phyloP scores from a whole-genome alignment of 1,140 invertebrate genomes.

The Microplitis demolitor region DNA sequence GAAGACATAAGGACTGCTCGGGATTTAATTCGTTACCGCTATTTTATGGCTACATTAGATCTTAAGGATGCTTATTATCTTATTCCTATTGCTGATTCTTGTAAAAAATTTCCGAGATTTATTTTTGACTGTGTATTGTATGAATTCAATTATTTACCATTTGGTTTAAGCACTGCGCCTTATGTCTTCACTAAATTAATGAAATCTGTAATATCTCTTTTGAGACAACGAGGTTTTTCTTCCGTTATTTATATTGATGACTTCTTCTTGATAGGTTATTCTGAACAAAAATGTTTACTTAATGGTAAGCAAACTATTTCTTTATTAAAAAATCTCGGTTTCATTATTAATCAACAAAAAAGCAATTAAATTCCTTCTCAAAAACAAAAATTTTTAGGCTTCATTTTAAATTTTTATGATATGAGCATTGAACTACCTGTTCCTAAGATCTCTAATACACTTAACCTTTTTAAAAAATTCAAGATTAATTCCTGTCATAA shows the following conservation, averaged over 20 bases:
- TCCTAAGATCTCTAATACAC: neutral
- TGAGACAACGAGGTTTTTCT: neutral
- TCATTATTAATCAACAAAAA: slow-evolving; percentile 14
- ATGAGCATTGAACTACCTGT: slow-evolving; percentile 12
- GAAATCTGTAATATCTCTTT: neutral
- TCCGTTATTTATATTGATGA: slow-evolving; percentile 1
- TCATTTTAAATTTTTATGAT: neutral
- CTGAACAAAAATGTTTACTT: neutral
- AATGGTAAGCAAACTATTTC: neutral
- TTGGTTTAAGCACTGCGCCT: neutral
- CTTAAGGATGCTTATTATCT: neutral
- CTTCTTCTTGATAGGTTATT: neutral
- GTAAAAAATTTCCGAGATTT: too few relatives aligned
- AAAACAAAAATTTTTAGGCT: slow-evolving; percentile 13
- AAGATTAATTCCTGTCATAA: neutral
- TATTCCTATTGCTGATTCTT: too few relatives aligned
- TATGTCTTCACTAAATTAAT: slow-evolving; percentile 10
- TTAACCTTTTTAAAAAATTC: neutral
- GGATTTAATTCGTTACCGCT: neutral
- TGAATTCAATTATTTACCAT: slow-evolving; percentile 3
- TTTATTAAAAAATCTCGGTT: neutral
- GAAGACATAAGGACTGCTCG: neutral
- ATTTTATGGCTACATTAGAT: neutral
- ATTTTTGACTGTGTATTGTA: neutral
- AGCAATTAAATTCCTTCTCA: neutral